Evolutionary conservation across 2,888 invertebrate species (phyloP).

Genomic region (Aleiodes testaceus): DNA sequence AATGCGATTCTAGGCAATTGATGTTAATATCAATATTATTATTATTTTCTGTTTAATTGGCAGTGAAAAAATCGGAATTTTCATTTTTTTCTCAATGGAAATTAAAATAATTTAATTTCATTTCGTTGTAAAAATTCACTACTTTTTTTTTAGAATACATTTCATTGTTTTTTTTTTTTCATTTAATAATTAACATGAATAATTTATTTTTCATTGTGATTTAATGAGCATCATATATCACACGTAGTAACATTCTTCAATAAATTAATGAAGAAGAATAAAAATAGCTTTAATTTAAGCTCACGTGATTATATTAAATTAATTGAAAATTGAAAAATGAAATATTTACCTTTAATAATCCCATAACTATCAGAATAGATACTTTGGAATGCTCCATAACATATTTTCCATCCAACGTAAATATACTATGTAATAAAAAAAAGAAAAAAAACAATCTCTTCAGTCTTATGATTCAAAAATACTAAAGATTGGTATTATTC

Average conservation of each 20-base stretch:
- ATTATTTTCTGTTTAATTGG: background rate
- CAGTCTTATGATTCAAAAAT: slow-evolving; percentile 43
- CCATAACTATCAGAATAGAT: slow-evolving; percentile 14
- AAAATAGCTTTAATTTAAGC: slow-evolving; percentile 1
- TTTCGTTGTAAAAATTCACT: slow-evolving; percentile 6
- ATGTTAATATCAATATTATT: no score
- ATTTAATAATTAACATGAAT: slow-evolving; percentile 20
- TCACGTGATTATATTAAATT: slow-evolving; percentile 14
- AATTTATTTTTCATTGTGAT: slow-evolving; percentile 8
- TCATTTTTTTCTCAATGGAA: background rate
- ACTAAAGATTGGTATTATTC: slow-evolving; percentile 7
- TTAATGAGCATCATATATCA: slow-evolving; percentile 20
- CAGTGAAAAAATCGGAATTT: background rate
- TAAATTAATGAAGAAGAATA: background rate
- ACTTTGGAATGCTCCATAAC: slow-evolving; percentile 20
- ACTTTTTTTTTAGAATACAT: slow-evolving; percentile 8
- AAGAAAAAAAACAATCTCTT: slow-evolving; percentile 28
- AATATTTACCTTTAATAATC: background rate
- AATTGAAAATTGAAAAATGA: background rate
- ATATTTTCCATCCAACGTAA: background rate
- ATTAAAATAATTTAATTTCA: background rate
- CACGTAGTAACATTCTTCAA: background rate
- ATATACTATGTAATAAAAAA: slow-evolving; percentile 8
- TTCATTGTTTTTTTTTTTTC: background rate
- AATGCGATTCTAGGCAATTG: no score